Evolutionary conservation across 2,113 vertebrate genomes (phyloP).

Genomic region (Ovis aries): DNA sequence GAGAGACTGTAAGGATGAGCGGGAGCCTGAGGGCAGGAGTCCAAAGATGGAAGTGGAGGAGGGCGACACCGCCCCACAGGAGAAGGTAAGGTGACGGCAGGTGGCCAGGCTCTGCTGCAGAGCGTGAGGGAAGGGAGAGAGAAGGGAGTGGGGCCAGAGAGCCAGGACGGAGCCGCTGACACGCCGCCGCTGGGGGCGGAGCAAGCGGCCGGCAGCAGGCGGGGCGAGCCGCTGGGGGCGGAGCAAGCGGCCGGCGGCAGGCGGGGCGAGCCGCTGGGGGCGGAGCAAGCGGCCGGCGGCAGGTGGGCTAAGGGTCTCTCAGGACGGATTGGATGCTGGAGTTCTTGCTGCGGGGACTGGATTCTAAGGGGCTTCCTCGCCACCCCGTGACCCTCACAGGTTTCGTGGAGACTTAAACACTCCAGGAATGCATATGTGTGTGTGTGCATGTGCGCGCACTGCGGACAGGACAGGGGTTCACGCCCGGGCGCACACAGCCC

Average conservation of each 20-base stretch:
- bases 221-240: not conserved
- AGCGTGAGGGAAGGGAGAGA: not conserved
- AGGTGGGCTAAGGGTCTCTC: not conserved
- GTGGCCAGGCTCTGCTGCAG: not conserved
- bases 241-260: too few species aligned
- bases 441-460: rapidly evolving
- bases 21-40: not conserved
- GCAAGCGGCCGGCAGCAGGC: not conserved
- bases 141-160: too few species aligned
- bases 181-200: not conserved
- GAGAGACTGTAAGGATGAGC: not conserved
- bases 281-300: not conserved
- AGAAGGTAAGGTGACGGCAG: not conserved
- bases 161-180: too few species aligned
- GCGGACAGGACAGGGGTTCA: not conserved
- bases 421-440: not conserved
- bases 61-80: too few species aligned
- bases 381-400: not conserved
- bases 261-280: not conserved
- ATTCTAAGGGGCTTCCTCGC: not conserved
- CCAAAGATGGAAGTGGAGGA: not conserved
- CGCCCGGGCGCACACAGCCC: rapidly evolving
- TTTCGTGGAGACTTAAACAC: not conserved
- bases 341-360: not conserved
- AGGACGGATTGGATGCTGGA: not conserved